phyloP scores from a whole-genome alignment of 2,113 vertebrate genomes.

The Nettapus auritus region DNA sequence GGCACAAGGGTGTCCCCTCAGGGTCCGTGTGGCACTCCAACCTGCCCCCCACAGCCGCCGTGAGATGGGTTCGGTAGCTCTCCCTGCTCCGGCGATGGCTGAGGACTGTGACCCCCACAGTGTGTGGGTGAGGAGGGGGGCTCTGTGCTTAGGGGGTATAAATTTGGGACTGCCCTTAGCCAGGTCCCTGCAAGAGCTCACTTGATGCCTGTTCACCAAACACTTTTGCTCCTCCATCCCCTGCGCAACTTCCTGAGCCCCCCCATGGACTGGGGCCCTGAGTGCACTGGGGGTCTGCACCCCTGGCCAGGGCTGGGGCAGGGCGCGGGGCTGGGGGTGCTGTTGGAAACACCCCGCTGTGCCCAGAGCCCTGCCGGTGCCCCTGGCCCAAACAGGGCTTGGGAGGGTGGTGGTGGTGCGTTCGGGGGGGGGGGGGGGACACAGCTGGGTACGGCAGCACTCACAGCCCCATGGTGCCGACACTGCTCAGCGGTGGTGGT shows the following conservation, averaged over 20 bases:
- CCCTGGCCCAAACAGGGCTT: fast-evolving
- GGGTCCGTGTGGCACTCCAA: fast-evolving
- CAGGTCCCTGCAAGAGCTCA: fast-evolving
- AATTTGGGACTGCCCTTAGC: background rate
- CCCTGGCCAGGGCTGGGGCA: fast-evolving
- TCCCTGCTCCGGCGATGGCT: background rate
- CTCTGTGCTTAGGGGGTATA: background rate
- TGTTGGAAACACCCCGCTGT: fast-evolving
- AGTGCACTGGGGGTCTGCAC: fast-evolving
- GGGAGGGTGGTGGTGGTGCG: too few species aligned
- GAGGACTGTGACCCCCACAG: background rate
- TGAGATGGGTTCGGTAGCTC: background rate
- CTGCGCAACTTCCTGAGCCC: fast-evolving
- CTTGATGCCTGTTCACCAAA: background rate
- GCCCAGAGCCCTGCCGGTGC: background rate
- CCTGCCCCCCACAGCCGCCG: fast-evolving
- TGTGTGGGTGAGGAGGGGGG: fast-evolving
- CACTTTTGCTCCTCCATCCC: background rate
- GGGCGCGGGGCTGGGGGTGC: fast-evolving
- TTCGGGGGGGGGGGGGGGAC: too few species aligned
- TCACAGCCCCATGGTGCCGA: fast-evolving
- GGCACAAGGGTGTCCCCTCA: fast-evolving
- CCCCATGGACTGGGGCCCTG: fast-evolving
- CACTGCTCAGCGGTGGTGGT: background rate
- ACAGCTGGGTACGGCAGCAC: fast-evolving